phyloP scores from a whole-genome alignment of 23 tunicate species.

The Corella eumyota region DNA sequence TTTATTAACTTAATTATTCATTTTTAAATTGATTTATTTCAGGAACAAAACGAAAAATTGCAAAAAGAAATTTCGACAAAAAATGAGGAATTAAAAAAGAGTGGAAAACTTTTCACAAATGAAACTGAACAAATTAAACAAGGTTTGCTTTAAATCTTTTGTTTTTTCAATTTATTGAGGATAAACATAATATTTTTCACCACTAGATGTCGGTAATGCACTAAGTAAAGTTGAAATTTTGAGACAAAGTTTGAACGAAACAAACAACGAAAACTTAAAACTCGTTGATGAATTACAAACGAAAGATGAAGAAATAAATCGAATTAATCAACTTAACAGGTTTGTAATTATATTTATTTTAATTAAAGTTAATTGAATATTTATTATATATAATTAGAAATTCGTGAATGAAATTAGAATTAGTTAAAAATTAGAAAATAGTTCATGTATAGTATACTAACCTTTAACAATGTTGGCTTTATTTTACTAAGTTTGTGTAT shows the following conservation, averaged over 20 bases:
- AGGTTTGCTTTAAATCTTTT: neutral
- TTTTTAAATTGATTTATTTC: too few species aligned
- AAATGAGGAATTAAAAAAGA: constrained; percentile 44
- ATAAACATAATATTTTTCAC: neutral
- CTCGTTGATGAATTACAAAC: constrained; percentile 10
- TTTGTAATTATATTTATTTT: too few species aligned
- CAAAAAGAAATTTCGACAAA: constrained; percentile 28
- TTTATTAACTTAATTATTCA: too few species aligned
- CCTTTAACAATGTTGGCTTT: too few species aligned
- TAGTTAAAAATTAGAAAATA: too few species aligned
- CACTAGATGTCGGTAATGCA: constrained; percentile 51
- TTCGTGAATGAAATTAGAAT: too few species aligned
- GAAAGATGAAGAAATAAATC: constrained; percentile 59
- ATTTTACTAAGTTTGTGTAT: too few species aligned
- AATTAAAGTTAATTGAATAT: too few species aligned
- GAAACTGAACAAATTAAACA: constrained; percentile 38
- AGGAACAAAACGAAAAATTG: constrained; percentile 15
- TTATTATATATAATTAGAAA: too few species aligned
- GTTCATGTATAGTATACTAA: too few species aligned
- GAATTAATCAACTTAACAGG: constrained; percentile 61
- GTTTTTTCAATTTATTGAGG: neutral
- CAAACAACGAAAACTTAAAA: constrained; percentile 18
- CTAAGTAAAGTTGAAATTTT: constrained; percentile 41
- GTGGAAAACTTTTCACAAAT: constrained; percentile 37
- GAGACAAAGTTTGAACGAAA: constrained; percentile 22